Evolutionary conservation across 2,113 vertebrate species (phyloP), one percentile per base, ranked within the genome.

Genomic region (Epinephelus lanceolatus): DNA sequence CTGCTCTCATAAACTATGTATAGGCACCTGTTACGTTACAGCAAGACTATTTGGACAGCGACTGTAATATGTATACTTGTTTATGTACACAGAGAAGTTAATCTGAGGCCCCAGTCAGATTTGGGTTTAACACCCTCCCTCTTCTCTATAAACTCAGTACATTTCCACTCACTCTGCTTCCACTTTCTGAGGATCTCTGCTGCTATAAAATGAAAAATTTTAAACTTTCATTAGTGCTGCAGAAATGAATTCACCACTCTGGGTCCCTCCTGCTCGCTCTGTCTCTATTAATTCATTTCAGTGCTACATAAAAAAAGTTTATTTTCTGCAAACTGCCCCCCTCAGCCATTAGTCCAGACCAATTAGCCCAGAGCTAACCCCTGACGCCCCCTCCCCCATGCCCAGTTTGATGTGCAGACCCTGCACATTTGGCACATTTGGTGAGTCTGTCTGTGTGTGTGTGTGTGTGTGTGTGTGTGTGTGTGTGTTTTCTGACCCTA

Each of bases 61-160:
- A 69, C 81, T 79, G 81, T 85, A 86, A 89, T 88, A 90, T 91
- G 91, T 91, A 76, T 90, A 88, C 85, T 85, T 92, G 92, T 93
- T 91, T 88, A 90, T 94, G 87, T 92, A 88, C 86, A 76, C 85
- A 87, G 8, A 66, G 42, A 78, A 74, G 87, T 86, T 88, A 85
- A 92, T 93, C 88, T 87, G 78, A 90, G 55, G 88, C 79, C 80
- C 86, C 90, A 88, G 91, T 93, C 90, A 93, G 75, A 87, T 88
- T 83, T 61, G 59, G 78, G 84, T 78, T 74, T 76, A 13, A 52
- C 71, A 74, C 66, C 71, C 85, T 53, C 79, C 80, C 74, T 78
- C 76, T 69, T 37, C 77, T 85, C 78, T 74, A 80, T 79, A 86
- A 91, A 81, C 90, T 86, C 91, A 91, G 91, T 94, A 93, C 78